Percentiles rank a stretch among this genome's conserved stretches.
Conservation (phyloP, 2,888 invertebrate species). For the Homarus gammarus region DNA sequence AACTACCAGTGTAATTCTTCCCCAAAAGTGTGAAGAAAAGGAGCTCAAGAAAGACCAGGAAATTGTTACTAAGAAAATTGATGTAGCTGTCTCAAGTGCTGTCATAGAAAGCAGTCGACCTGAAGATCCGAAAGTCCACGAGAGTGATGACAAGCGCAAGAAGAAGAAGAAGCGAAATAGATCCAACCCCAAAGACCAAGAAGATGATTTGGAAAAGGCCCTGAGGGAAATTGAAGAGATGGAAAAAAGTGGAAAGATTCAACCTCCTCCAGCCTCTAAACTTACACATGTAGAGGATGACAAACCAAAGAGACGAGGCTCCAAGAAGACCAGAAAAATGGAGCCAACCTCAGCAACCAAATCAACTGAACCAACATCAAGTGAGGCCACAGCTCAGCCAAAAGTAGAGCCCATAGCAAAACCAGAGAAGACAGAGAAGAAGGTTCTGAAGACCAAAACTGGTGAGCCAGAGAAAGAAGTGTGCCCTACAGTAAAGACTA, state of each 20-base stretch:
- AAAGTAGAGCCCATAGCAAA: constrained; percentile 28
- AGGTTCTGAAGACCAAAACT: constrained; percentile 15
- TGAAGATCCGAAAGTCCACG: constrained; percentile 29
- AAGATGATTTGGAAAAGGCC: constrained; percentile 76
- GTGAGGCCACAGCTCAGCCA: constrained; percentile 11
- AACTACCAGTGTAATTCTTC: not conserved
- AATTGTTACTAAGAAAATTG: constrained; percentile 12
- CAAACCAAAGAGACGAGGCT: constrained; percentile 55
- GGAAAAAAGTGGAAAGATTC: constrained; percentile 73
- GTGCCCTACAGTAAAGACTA: not conserved
- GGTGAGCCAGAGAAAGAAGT: constrained; percentile 18
- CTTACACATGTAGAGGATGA: constrained; percentile 40
- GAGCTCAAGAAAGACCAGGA: constrained; percentile 3
- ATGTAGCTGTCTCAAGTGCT: not conserved
- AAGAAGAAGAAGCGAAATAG: constrained; percentile 69
- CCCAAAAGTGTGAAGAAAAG: not conserved
- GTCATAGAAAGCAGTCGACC: not conserved
- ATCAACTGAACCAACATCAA: not conserved
- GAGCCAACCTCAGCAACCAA: constrained; percentile 5
- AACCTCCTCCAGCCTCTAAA: constrained; percentile 46
- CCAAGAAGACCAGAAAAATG: constrained; percentile 38
- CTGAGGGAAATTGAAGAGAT: constrained; percentile 74
- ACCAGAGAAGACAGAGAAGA: constrained; percentile 29
- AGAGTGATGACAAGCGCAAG: constrained; percentile 67
- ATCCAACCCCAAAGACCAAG: constrained; percentile 62